These are phyloP conservation scores for Agrochola lota DNA, from an alignment of 2,888 invertebrate species.

Conservation along the genomic window DNA sequence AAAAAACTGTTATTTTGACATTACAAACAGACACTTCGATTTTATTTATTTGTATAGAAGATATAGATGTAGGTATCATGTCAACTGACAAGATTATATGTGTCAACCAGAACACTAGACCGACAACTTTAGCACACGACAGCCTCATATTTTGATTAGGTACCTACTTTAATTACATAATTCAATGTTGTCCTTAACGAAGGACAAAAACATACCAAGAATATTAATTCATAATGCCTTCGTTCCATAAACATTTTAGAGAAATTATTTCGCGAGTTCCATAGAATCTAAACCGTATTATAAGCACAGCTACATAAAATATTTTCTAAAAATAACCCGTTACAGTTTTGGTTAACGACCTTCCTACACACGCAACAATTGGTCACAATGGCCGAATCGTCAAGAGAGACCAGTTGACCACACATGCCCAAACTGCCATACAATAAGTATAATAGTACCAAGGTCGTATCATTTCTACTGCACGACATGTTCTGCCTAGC, in stretches of 20 bases:
- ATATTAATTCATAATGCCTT: background rate
- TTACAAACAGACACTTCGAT: too few relatives aligned
- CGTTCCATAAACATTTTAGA: background rate
- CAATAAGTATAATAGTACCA: slow-evolving; percentile 11
- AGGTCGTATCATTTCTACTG: slow-evolving; percentile 42
- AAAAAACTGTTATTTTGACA: too few relatives aligned
- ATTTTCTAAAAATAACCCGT: slow-evolving; percentile 33
- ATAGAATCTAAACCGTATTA: background rate
- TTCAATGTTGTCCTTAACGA: background rate
- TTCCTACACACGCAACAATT: slow-evolving; percentile 61
- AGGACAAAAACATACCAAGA: background rate
- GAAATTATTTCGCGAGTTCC: background rate
- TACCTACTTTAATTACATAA: background rate
- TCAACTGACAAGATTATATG: background rate
- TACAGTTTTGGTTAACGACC: slow-evolving; percentile 52
- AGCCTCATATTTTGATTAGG: background rate
- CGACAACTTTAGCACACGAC: background rate
- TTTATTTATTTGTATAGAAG: too few relatives aligned
- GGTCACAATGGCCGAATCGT: slow-evolving; percentile 32
- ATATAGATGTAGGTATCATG: too few relatives aligned
- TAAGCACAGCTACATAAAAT: background rate
- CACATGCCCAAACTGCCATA: slow-evolving; percentile 8
- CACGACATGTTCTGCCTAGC: background rate
- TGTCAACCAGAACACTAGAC: background rate
- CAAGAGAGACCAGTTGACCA: slow-evolving; percentile 23